Percentiles rank a stretch among this genome's conserved stretches.
These are phyloP conservation scores for Vimba vimba DNA, from an alignment of 2,113 vertebrate species.

Conservation along the genomic window DNA sequence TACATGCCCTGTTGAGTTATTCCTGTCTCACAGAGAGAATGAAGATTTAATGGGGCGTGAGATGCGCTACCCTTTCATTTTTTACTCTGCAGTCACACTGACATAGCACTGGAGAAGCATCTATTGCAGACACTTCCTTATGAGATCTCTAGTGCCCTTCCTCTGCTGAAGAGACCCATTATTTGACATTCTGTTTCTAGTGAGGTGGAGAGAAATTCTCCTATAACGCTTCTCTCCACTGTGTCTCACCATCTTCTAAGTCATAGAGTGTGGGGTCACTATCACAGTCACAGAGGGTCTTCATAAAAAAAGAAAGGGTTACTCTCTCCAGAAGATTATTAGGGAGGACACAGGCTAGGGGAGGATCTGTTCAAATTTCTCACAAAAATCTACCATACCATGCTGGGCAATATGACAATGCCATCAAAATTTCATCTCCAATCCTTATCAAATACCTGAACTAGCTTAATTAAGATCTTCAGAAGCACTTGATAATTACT, in stretches of 20 bases:
- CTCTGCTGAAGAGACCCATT: constrained; percentile 11
- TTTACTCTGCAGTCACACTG: constrained; percentile 32
- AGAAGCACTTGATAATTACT: neutral
- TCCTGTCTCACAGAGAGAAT: constrained; percentile 30
- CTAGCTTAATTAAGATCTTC: neutral
- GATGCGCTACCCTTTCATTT: constrained; percentile 30
- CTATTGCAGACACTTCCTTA: constrained; percentile 24
- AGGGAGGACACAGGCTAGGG: neutral
- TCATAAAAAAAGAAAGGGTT: neutral
- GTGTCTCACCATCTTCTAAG: neutral
- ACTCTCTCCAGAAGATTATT: neutral
- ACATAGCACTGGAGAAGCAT: constrained; percentile 30
- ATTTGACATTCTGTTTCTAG: constrained; percentile 41
- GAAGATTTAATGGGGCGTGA: constrained; percentile 35
- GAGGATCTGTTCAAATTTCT: neutral
- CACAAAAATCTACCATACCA: neutral
- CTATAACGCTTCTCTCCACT: neutral
- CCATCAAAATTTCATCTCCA: neutral
- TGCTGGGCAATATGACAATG: neutral
- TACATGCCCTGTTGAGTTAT: constrained; percentile 27
- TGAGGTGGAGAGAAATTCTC: constrained; percentile 16
- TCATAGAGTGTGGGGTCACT: neutral
- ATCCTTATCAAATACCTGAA: neutral
- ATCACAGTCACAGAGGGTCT: constrained; percentile 16
- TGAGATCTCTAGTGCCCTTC: constrained; percentile 25